Conservation (phyloP, 2,797 vertebrate genomes). For the Karalla daura region DNA sequence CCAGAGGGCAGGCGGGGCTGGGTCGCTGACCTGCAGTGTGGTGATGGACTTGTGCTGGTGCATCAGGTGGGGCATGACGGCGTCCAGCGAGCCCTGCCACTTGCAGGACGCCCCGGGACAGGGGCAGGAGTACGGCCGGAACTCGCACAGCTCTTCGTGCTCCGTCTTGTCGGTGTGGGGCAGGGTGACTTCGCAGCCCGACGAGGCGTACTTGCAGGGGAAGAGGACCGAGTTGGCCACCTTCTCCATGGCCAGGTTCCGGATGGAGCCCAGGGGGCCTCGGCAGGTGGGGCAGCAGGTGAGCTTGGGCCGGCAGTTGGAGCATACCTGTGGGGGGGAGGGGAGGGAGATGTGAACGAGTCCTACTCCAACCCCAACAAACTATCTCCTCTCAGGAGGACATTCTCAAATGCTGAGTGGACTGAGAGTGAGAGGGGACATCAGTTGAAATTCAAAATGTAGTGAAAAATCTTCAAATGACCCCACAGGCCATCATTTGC, state of each 20-base stretch:
- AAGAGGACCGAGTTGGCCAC: constrained; percentile 99
- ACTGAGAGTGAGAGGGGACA: too few species aligned
- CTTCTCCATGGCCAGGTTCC: constrained; percentile 99
- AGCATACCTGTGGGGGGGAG: constrained; percentile 82
- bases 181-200: constrained; percentile 94
- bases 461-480: too few species aligned
- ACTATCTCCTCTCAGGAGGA: too few species aligned
- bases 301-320: constrained; percentile 99
- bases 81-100: constrained; percentile 97
- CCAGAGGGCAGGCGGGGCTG: too few species aligned
- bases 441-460: too few species aligned
- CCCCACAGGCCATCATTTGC: too few species aligned
- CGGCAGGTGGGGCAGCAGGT: constrained; percentile 98
- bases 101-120: constrained; percentile 97
- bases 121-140: constrained; percentile 96
- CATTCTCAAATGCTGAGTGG: too few species aligned
- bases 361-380: too few species aligned
- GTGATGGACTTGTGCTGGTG: constrained; percentile 99
- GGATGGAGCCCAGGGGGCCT: constrained; percentile 96
- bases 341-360: background rate
- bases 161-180: constrained; percentile 96
- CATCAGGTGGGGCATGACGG: constrained; percentile 98
- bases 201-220: constrained; percentile 97
- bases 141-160: constrained; percentile 99
- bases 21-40: constrained; percentile 89